phyloP scores from a whole-genome alignment of 2,888 invertebrate species.

The Thecocarcelia acutangulata region DNA sequence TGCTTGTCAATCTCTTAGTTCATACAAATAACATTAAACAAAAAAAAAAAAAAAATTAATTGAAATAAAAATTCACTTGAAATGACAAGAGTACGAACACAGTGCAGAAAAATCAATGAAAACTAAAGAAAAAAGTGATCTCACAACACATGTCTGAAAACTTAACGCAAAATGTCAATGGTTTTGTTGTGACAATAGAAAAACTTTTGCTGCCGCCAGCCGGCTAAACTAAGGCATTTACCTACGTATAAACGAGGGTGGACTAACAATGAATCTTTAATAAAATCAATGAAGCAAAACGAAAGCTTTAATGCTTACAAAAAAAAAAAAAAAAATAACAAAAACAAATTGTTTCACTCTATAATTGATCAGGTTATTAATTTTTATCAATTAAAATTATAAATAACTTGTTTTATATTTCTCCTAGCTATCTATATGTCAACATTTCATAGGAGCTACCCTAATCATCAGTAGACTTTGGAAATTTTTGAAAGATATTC shows the following conservation, averaged over 20 bases:
- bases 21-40: background rate
- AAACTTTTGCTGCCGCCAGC: constrained; percentile 8
- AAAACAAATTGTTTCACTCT: too few relatives aligned
- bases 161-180: constrained; percentile 68
- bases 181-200: constrained; percentile 58
- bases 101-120: constrained; percentile 56
- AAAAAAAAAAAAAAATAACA: too few relatives aligned
- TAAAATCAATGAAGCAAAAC: background rate
- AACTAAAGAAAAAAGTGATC: constrained; percentile 62
- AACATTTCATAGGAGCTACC: too few relatives aligned
- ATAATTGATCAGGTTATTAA: too few relatives aligned
- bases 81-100: constrained; percentile 23
- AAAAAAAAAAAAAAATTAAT: background rate
- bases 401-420: too few relatives aligned
- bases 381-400: too few relatives aligned
- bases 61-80: constrained; percentile 43
- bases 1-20: constrained; percentile 61
- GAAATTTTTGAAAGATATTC: too few relatives aligned
- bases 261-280: background rate
- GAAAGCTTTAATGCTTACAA: background rate
- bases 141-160: constrained; percentile 62
- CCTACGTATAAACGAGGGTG: background rate
- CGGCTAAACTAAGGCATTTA: background rate
- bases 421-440: too few relatives aligned
- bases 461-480: too few relatives aligned